A percentile compares a stretch with the other conserved stretches of the same genome.
phyloP scores from a whole-genome alignment of 35 echinoderm and acorn worm species.

The Holothuria glaberrima region DNA sequence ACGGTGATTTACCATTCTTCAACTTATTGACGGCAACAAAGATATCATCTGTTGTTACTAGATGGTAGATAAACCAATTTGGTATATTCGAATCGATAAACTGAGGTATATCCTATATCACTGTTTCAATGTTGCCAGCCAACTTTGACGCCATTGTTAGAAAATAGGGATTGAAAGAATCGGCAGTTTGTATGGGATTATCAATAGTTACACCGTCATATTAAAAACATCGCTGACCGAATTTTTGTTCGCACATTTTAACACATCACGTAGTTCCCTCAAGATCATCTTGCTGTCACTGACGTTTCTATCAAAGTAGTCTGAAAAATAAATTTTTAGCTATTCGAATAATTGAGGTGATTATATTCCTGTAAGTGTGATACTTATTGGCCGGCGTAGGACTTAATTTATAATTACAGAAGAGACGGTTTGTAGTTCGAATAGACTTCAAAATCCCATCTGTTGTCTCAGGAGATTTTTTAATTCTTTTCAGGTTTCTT shows the following conservation, averaged over 20 bases:
- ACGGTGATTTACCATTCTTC: neutral
- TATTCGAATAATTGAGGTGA: neutral
- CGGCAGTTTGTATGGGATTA: too few relatives aligned
- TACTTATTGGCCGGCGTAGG: too few relatives aligned
- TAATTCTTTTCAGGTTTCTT: neutral
- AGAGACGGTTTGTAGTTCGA: too few relatives aligned
- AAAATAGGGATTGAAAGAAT: neutral
- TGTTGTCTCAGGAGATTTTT: too few relatives aligned
- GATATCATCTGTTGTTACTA: neutral
- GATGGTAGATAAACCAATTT: neutral
- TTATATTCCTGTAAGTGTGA: too few relatives aligned
- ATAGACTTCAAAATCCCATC: too few relatives aligned
- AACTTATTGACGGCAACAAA: neutral
- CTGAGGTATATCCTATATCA: neutral
- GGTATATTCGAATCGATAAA: slow-evolving; percentile 1
- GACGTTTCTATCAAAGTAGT: neutral
- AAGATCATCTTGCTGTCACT: neutral
- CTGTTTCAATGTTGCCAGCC: slow-evolving; percentile 1
- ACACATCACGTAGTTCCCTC: neutral
- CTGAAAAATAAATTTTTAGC: neutral
- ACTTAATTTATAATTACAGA: too few relatives aligned
- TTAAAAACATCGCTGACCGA: neutral
- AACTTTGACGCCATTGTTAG: slow-evolving; percentile 1
- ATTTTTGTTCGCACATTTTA: neutral
- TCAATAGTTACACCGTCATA: neutral